phyloP scores from a whole-genome alignment of 1,140 invertebrate species.

The Magallana angulata region DNA sequence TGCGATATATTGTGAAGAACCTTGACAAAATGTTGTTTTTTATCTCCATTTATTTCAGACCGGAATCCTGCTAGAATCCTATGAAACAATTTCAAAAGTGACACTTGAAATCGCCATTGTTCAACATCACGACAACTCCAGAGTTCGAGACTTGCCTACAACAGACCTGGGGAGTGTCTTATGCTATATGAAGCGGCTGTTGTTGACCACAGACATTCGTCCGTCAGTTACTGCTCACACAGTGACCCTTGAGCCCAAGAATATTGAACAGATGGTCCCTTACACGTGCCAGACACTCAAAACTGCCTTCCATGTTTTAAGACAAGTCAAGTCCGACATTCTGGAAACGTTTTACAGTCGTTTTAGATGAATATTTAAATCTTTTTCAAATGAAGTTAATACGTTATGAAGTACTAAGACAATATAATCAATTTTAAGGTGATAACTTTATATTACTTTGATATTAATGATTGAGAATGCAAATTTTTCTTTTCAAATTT shows the following conservation, averaged over 20 bases:
- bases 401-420: too few species aligned
- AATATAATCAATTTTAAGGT: too few species aligned
- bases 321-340: constrained; percentile 12
- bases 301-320: neutral
- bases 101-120: neutral
- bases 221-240: neutral
- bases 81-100: neutral
- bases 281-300: neutral
- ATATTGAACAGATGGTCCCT: neutral
- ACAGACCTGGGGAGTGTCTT: neutral
- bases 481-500: too few species aligned
- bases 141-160: neutral
- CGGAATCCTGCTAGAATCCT: neutral
- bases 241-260: neutral
- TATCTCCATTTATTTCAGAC: neutral
- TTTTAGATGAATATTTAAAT: neutral
- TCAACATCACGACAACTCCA: constrained; percentile 5
- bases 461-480: too few species aligned
- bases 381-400: too few species aligned
- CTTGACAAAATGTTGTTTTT: too few species aligned
- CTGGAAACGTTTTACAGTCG: constrained; percentile 24
- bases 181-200: constrained; percentile 8
- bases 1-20: too few species aligned
- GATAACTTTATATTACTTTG: too few species aligned
- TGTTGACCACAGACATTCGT: neutral